A percentile compares a stretch with the other conserved stretches of the same genome.
These are phyloP conservation scores for Platysteira castanea DNA, from an alignment of 2,113 vertebrate genomes.

Conservation along the genomic window DNA sequence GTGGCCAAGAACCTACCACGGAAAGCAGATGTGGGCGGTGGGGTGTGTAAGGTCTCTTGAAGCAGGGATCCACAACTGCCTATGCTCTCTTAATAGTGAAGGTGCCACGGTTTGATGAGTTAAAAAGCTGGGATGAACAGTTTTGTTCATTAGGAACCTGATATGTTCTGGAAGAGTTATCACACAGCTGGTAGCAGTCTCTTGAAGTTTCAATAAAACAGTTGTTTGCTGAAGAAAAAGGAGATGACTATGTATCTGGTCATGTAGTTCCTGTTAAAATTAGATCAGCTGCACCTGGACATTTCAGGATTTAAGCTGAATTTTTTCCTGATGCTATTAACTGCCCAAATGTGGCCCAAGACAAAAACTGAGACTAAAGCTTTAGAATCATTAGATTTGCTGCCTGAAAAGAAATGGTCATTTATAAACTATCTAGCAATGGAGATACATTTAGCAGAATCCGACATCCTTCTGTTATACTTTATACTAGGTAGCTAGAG, in stretches of 20 bases:
- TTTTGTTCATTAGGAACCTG: background rate
- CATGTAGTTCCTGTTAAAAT: background rate
- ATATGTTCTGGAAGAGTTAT: background rate
- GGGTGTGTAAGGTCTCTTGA: background rate
- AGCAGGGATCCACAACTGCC: background rate
- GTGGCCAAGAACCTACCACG: background rate
- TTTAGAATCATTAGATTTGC: background rate
- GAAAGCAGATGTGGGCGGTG: fast-evolving
- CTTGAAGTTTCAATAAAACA: background rate
- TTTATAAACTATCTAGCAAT: background rate
- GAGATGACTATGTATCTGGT: background rate
- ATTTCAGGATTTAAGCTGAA: background rate
- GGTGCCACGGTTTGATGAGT: background rate
- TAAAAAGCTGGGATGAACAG: background rate
- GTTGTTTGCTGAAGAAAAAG: background rate
- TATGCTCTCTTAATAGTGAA: background rate
- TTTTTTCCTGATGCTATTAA: background rate
- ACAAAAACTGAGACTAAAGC: background rate
- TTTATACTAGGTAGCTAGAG: background rate
- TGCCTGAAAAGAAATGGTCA: background rate
- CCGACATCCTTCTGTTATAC: background rate
- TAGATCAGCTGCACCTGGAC: background rate
- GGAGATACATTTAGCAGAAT: background rate
- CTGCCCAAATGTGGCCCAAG: background rate
- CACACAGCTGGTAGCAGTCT: background rate